These are phyloP conservation scores for Thamnaconus septentrionalis DNA, from an alignment of 2,113 vertebrate genomes.

Conservation along the genomic window DNA sequence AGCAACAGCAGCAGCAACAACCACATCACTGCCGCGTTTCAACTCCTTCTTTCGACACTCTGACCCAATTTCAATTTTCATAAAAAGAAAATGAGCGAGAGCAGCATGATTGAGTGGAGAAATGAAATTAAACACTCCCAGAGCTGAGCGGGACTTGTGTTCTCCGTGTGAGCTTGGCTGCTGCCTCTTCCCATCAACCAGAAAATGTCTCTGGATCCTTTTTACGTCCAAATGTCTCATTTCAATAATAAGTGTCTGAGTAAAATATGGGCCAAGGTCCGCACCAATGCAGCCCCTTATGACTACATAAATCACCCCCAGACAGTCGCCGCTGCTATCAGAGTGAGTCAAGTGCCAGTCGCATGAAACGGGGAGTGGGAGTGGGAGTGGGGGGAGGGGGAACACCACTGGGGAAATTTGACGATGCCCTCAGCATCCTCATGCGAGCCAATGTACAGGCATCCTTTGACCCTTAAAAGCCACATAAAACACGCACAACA, in stretches of 20 bases:
- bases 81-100: constrained; percentile 47
- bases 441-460: constrained; percentile 61
- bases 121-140: constrained; percentile 50
- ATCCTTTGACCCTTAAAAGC: constrained; percentile 72
- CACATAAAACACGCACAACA: constrained; percentile 67
- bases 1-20: constrained; percentile 30
- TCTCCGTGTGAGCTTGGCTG: constrained; percentile 40
- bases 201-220: constrained; percentile 44
- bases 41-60: constrained; percentile 16
- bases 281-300: constrained; percentile 68
- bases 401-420: constrained; percentile 82
- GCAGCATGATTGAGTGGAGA: constrained; percentile 28
- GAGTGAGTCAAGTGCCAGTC: constrained; percentile 69
- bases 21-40: constrained; percentile 7
- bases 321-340: constrained; percentile 73
- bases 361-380: constrained; percentile 61
- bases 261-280: constrained; percentile 79
- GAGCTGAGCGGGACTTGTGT: constrained; percentile 33
- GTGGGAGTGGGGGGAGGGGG: constrained; percentile 33
- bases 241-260: constrained; percentile 81
- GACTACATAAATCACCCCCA: constrained; percentile 81
- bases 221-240: constrained; percentile 75
- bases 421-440: constrained; percentile 71
- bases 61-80: constrained; percentile 50
- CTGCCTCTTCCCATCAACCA: constrained; percentile 19